Evolutionary conservation across 2,888 invertebrate species (phyloP), one percentile per base, ranked within the genome.

Genomic region (Dicycla oo): DNA sequence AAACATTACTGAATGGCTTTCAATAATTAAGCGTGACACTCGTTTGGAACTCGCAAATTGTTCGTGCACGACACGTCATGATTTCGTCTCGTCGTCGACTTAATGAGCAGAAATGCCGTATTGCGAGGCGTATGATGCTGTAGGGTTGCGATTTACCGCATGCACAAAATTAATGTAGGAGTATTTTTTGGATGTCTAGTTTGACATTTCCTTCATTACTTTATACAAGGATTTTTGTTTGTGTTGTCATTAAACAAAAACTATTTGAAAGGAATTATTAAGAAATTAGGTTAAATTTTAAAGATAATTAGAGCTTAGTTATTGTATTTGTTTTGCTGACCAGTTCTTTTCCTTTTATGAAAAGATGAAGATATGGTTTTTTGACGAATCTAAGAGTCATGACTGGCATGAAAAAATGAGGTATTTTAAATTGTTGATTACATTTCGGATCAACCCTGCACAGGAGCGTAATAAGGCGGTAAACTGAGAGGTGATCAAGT

Each of bases 31-130:
- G 63, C 77, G 69, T 63, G 71, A 83, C 80, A 79, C 77, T 66
- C 53, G 65, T 58, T 68, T 66, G 45, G 65, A 74, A 69, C 84
- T 84, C 67, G 51, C 80, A 76, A 76, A 83, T 87, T 81, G 82
- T 72, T 65, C 81, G 71, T 69, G 73, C 81, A 73, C 88, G 88
- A 88, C 90, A 88, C 88, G 90, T 90, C 90, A 91, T 90, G 90
- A 91, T 91, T 92, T 89, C 88, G 88, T 89, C 89, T 90, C 90
- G 89, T 89, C 87, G 90, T 89, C 89, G 90, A 88, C 89, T 92
- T 94, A 94, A 94, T 93, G 93, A 93, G 92, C 90, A 90, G 88
- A 89, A 90, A 88, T 89, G 86, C 87, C 86, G 85, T 90, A 70
- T 69, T 51, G 68, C 62, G 68, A 73, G 47, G 62, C 68, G 65